Evolutionary conservation across 2,888 invertebrate species (phyloP).

Genomic region (Rotaria socialis): DNA sequence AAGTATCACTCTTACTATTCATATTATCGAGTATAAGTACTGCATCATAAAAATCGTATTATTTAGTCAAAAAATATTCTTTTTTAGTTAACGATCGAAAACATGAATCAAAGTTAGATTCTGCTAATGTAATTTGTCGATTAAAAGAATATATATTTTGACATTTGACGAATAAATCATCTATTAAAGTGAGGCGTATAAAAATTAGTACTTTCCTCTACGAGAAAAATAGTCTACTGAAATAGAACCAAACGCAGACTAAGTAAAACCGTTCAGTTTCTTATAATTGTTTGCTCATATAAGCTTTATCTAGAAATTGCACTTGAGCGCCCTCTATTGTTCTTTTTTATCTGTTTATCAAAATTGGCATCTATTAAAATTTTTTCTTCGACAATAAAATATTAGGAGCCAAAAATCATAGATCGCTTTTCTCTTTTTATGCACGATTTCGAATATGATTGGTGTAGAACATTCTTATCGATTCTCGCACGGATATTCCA

Average conservation of each 20-base stretch:
- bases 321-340: conserved; percentile 4
- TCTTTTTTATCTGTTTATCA: background rate
- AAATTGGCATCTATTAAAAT: background rate
- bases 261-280: background rate
- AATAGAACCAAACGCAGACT: background rate
- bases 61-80: no score
- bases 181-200: background rate
- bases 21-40: background rate
- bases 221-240: background rate
- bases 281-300: no score
- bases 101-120: no score
- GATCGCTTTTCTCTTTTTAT: background rate
- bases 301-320: background rate
- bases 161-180: background rate
- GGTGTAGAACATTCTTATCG: background rate
- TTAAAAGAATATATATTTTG: background rate
- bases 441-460: background rate
- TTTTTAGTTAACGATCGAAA: no score
- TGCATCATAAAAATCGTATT: background rate
- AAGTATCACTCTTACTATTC: no score
- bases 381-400: background rate
- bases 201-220: background rate
- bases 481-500: background rate
- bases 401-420: background rate
- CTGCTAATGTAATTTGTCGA: background rate